phyloP scores from a whole-genome alignment of 2,797 vertebrate species.

The Neomorphus geoffroyi region DNA sequence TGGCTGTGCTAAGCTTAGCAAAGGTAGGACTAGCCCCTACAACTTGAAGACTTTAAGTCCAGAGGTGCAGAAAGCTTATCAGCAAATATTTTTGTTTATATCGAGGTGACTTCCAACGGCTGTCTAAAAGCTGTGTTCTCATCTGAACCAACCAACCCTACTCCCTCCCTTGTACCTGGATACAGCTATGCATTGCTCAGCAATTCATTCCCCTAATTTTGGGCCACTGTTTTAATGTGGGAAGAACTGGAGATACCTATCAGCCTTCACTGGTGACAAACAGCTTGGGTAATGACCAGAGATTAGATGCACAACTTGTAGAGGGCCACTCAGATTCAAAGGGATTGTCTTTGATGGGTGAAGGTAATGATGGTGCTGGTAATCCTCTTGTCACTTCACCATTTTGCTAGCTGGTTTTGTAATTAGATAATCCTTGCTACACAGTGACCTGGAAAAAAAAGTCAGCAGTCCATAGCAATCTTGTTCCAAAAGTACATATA shows the following conservation, averaged over 20 bases:
- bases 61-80: neutral
- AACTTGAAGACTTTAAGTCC: neutral
- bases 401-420: neutral
- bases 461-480: constrained; percentile 57
- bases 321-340: neutral
- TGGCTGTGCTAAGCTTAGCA: neutral
- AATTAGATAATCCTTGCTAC: neutral
- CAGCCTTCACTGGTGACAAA: neutral
- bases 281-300: neutral
- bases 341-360: neutral
- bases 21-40: neutral
- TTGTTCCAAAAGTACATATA: constrained; percentile 70
- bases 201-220: neutral
- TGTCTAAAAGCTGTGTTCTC: neutral
- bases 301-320: neutral
- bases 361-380: neutral
- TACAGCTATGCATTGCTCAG: neutral
- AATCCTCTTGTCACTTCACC: neutral
- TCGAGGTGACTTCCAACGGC: neutral
- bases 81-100: neutral
- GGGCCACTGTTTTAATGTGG: neutral
- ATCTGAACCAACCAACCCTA: neutral
- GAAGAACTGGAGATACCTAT: neutral
- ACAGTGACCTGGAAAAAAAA: constrained; percentile 35
- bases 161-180: neutral